phyloP scores from a whole-genome alignment of 2,113 vertebrate genomes.

The Brachypteracias leptosomus region DNA sequence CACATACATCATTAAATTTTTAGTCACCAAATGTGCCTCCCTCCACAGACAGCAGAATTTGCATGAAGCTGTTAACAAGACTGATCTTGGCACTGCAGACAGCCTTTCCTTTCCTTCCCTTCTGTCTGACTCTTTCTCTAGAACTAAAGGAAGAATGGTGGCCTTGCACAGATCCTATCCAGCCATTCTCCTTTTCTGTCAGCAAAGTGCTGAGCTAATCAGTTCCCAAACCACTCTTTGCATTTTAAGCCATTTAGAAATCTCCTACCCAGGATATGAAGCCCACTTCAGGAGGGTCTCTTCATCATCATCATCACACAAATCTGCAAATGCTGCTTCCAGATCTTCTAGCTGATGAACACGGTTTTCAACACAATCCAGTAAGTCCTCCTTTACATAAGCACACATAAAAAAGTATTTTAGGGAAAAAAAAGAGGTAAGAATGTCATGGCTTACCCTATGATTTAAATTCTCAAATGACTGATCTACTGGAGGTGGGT shows the following conservation, averaged over 20 bases:
- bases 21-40: neutral
- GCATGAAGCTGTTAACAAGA: neutral
- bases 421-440: neutral
- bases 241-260: neutral
- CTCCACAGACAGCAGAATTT: neutral
- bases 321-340: slow-evolving; percentile 90
- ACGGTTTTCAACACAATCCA: slow-evolving; percentile 87
- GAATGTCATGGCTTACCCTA: neutral
- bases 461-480: neutral
- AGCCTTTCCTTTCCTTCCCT: neutral
- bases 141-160: neutral
- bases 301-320: slow-evolving; percentile 87
- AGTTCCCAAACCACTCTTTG: neutral
- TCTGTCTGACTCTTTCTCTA: neutral
- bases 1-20: neutral
- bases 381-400: slow-evolving; percentile 74
- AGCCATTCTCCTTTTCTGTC: neutral
- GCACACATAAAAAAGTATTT: neutral
- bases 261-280: slow-evolving; percentile 79
- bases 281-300: slow-evolving; percentile 85
- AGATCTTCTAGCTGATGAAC: slow-evolving; percentile 90
- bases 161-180: neutral
- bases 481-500: neutral
- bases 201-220: neutral
- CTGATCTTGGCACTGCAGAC: neutral